Evolutionary conservation across 1,140 invertebrate species (phyloP), one percentile per base, ranked within the genome.

Genomic region (Lethocerus indicus): DNA sequence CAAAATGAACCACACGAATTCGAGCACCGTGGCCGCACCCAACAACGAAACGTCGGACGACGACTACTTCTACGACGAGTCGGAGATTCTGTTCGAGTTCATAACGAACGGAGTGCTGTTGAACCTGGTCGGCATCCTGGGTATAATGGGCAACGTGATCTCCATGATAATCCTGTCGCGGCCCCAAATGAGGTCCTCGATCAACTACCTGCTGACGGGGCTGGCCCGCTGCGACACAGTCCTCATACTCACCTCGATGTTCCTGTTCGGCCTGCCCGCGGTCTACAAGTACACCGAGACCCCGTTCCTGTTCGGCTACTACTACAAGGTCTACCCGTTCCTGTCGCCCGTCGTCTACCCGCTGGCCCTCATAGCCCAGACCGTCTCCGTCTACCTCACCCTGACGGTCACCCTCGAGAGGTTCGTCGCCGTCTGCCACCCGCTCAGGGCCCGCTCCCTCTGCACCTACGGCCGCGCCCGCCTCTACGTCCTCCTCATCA

Each of bases 361-460:
- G 1, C 63, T 94, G 13, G 87, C 83, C 1, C 75, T 87, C 58
- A 83, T 83, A 5, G 84, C 87, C 14, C 91, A 89, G 63, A 93
- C 90, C 32, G 88, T 87, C 25, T 91, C 88, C 16, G 87, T 94
- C 39, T 98, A 95, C 70, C 73, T 95, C 54, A 96, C 93, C 0
- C 75, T 97, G 40, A 88, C 87, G 1, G 93, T 97, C 32, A 96
- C 93, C 0, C 73, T 95, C 56, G 93, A 98, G 65, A 73, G 93
- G 40, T 97, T 91, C 68, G 85, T 97, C 35, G 93, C 92, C 1
- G 93, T 98, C 0, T 96, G 92, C 61, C 87, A 94, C 65, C 92
- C 91, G 0, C 68, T 96, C 7, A 74, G 77, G 52, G 89, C 90
- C 0, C 73, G 87, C 39, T 83, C 82, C 0, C 73, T 94, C 41